These are phyloP conservation scores for Balearica regulorum DNA, from an alignment of 2,797 vertebrate species.

Conservation along the genomic window DNA sequence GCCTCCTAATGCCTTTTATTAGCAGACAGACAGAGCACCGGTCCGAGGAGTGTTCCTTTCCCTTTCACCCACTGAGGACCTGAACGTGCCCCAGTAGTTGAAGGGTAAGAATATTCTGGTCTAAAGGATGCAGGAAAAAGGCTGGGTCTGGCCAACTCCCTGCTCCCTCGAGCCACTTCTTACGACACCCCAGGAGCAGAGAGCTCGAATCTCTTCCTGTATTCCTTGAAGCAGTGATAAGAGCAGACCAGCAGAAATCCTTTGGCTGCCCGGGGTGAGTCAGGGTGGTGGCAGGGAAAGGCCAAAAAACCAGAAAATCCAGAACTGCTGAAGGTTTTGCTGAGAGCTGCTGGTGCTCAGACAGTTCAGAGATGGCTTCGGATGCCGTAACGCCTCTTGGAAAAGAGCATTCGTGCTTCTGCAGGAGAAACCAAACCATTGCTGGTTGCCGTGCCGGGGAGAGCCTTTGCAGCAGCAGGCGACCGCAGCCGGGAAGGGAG, in stretches of 20 bases:
- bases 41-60: background rate
- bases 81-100: background rate
- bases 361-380: background rate
- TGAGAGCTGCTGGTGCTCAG: background rate
- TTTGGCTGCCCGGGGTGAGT: background rate
- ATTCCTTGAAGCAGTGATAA: background rate
- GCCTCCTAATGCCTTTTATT: background rate
- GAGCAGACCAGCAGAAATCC: background rate
- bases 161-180: background rate
- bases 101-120: background rate
- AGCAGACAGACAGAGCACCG: accelerated
- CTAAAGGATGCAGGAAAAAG: background rate
- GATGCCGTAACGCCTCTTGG: background rate
- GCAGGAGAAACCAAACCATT: background rate
- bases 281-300: background rate
- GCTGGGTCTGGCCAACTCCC: background rate
- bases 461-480: background rate
- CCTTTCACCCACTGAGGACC: background rate
- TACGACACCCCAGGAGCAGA: background rate
- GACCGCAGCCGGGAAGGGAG: background rate
- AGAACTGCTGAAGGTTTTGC: background rate
- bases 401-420: background rate
- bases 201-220: background rate
- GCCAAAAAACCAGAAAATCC: background rate
- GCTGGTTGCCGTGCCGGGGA: background rate